Percentiles rank a stretch among this genome's conserved stretches.
phyloP scores from a whole-genome alignment of 2,113 vertebrate genomes.

The Mirza zaza region DNA sequence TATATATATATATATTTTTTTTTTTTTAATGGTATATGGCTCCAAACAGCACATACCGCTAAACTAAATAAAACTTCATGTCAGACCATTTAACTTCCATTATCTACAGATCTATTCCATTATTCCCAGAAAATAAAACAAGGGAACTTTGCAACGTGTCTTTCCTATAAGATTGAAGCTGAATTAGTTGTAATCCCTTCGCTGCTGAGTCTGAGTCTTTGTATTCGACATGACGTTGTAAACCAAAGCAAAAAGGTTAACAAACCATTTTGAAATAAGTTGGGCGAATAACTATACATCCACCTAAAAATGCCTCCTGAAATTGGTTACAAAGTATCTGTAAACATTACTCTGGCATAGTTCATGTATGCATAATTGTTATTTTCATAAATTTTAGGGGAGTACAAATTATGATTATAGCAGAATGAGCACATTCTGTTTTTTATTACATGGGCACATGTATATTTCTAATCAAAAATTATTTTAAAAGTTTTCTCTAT shows the following conservation, averaged over 20 bases:
- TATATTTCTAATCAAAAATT: conserved; percentile 82
- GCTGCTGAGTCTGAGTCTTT: not conserved
- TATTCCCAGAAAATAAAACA: conserved; percentile 48
- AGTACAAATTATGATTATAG: conserved; percentile 79
- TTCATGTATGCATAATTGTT: conserved; percentile 78
- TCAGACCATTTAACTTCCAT: conserved; percentile 58
- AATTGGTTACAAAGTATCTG: conserved; percentile 76
- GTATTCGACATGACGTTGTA: not conserved
- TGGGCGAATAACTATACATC: conserved; percentile 68
- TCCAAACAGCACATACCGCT: conserved; percentile 71
- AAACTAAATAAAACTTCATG: conserved; percentile 15
- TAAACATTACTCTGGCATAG: conserved; percentile 83
- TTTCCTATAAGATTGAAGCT: conserved; percentile 39
- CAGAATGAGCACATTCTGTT: conserved; percentile 81
- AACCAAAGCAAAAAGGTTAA: conserved; percentile 52
- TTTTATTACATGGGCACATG: conserved; percentile 79
- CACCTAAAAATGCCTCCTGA: conserved; percentile 78
- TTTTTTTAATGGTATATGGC: conserved; percentile 40
- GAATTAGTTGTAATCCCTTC: not conserved
- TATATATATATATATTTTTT: not conserved
- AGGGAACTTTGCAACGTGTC: conserved; percentile 30
- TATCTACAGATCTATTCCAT: conserved; percentile 49
- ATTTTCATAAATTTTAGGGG: conserved; percentile 76
- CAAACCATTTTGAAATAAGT: conserved; percentile 42
- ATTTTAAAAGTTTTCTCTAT: conserved; percentile 79